Conservation (phyloP, 2,888 invertebrate genomes). For the Erpobdella octoculata region DNA sequence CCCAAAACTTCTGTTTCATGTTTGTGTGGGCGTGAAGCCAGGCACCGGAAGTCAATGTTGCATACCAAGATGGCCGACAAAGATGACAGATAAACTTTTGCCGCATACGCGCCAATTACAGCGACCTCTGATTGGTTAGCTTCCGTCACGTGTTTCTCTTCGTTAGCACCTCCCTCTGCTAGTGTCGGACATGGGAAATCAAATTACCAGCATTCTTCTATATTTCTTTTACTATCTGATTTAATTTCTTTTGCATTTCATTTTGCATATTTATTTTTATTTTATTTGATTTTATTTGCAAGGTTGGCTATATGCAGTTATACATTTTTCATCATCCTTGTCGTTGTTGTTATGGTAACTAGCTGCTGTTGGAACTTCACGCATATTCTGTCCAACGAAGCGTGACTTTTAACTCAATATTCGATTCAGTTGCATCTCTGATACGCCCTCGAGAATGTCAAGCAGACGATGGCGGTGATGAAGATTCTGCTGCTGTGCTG, state of each 20-base stretch:
- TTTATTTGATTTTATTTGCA: too few species aligned
- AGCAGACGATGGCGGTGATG: too few species aligned
- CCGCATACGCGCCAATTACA: not conserved
- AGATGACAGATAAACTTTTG: slow-evolving; percentile 12
- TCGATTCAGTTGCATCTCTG: not conserved
- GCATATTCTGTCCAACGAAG: not conserved
- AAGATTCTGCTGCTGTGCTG: too few species aligned
- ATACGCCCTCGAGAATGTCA: slow-evolving; percentile 4
- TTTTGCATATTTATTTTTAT: too few species aligned
- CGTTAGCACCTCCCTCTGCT: slow-evolving; percentile 7
- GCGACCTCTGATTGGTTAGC: slow-evolving; percentile 20
- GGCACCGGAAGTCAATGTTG: not conserved
- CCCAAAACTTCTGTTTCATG: too few species aligned
- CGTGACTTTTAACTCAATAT: not conserved
- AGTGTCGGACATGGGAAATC: not conserved
- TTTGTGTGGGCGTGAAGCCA: slow-evolving; percentile 3
- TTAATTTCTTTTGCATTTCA: too few species aligned
- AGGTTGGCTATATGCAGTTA: not conserved
- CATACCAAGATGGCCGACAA: slow-evolving; percentile 17
- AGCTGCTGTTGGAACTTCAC: not conserved
- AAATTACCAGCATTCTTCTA: not conserved
- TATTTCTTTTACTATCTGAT: too few species aligned
- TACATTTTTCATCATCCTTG: not conserved
- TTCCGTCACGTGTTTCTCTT: slow-evolving; percentile 16
- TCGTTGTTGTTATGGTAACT: not conserved